Percentiles rank a stretch among this genome's conserved stretches.
phyloP scores from a whole-genome alignment of 2,113 vertebrate genomes.

The Alectura lathami region DNA sequence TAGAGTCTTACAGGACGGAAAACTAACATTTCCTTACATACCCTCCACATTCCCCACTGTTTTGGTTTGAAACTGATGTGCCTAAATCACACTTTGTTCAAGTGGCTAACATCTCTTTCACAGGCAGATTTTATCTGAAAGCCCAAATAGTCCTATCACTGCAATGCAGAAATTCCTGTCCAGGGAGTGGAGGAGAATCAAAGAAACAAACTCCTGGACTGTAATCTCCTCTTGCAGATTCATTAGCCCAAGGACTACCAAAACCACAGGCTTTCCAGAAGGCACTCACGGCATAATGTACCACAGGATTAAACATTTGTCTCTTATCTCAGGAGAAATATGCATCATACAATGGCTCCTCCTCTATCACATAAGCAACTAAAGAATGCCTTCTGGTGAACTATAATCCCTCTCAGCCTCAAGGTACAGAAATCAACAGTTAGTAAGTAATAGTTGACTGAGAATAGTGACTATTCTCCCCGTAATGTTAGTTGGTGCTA shows the following conservation, averaged over 20 bases:
- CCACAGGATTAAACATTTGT: background rate
- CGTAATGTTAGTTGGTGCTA: background rate
- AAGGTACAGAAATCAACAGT: background rate
- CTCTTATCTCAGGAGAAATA: background rate
- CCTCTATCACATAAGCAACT: background rate
- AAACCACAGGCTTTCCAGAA: background rate
- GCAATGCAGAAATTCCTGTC: background rate
- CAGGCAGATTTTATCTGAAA: background rate
- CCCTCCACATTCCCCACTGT: background rate
- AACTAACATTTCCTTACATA: background rate
- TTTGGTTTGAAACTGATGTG: background rate
- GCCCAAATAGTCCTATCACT: background rate
- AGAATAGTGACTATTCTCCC: background rate
- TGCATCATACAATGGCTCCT: accelerated
- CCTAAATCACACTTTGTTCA: background rate
- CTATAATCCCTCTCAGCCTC: background rate
- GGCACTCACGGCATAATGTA: background rate
- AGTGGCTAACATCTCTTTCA: background rate
- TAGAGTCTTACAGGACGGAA: background rate
- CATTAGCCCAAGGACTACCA: background rate
- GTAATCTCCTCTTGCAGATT: background rate
- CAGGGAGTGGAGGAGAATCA: background rate
- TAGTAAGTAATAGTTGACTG: background rate
- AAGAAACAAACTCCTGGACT: background rate
- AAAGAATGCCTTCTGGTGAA: accelerated